phyloP scores from a whole-genome alignment of 2,888 invertebrate species.

The Myathropa florea region DNA sequence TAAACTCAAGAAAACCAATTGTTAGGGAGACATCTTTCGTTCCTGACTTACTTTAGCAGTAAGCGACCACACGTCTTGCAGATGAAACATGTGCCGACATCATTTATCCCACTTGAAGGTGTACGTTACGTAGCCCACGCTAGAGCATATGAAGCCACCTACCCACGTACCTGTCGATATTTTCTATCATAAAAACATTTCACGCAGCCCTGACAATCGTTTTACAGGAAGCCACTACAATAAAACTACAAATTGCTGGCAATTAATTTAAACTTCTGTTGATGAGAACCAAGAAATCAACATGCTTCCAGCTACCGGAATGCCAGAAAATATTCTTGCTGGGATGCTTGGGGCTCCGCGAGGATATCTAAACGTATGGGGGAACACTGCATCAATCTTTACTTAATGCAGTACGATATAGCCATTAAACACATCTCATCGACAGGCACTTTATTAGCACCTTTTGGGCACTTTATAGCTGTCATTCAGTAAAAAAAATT shows the following conservation, averaged over 20 bases:
- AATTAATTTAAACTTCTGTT: constrained; percentile 68
- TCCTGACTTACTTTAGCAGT: constrained; percentile 26
- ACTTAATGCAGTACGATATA: constrained; percentile 47
- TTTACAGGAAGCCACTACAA: constrained; percentile 70
- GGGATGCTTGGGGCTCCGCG: constrained; percentile 10
- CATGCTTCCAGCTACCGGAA: constrained; percentile 54
- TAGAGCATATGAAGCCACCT: constrained; percentile 38
- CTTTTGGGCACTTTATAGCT: constrained; percentile 68
- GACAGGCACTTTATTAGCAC: constrained; percentile 67
- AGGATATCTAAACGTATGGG: constrained; percentile 52
- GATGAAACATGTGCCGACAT: constrained; percentile 69
- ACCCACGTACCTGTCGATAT: constrained; percentile 56
- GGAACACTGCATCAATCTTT: constrained; percentile 43
- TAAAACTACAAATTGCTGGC: constrained; percentile 69
- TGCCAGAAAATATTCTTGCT: constrained; percentile 1
- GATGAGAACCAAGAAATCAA: constrained; percentile 45
- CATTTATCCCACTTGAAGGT: constrained; percentile 66
- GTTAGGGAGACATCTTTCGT: constrained; percentile 42
- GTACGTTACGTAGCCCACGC: constrained; percentile 48
- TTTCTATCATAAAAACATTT: constrained; percentile 68
- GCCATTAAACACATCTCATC: constrained; percentile 56
- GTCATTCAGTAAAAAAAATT: constrained; percentile 59
- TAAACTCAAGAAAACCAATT: constrained; percentile 42
- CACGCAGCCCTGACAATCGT: constrained; percentile 68
- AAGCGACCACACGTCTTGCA: constrained; percentile 68